Evolutionary conservation across 2,888 invertebrate species (phyloP), one percentile per base, ranked within the genome.

Genomic region (Platycnemis pennipes): DNA sequence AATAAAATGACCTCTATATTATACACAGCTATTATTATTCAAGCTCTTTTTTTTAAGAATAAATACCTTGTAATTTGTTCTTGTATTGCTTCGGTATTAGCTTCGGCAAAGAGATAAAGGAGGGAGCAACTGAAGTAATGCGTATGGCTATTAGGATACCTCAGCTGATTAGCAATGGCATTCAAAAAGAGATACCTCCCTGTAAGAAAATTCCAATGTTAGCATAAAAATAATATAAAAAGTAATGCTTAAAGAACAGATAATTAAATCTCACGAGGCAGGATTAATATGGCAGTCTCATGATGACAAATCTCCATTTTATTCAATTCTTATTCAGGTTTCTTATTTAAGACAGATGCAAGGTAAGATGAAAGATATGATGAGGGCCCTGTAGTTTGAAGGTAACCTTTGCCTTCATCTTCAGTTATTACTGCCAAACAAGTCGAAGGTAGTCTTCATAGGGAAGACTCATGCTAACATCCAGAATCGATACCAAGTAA

Each of bases 141-240:
- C 42, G 99, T 99, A 97, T 99, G 99, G 96, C 99, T 99, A 97
- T 99, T 99, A 22, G 99, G 99, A 97, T 99, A 99, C 45, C 99
- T 98, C 96, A 99, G 97, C 96, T 99, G 99, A 97, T 99, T 99
- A 94, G 99, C 99, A 95, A 99, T 99, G 2, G 99, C 99, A 96
- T 99, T 99, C 96, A 99, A 97, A 97, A 99, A 99, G 96, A 99
- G 97, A 96, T 99, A 99, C 89, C 99, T 98, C 95, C 95, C 96
- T 96, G 95, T 42, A 95, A 95, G 89, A 88, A 63, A 26, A 94
- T 77, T 22, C 91, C 37, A 94, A 31, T 5, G 22, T 37, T 94
- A 94, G 46, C 4, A 87, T 87, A 7, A 87, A 22, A 45, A 87
- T 87, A 46, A 87, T 45, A 77, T 45, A 8, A 37, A 42, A 22